Percentiles rank a stretch among this genome's conserved stretches.
Conservation (phyloP, 2,797 vertebrate species). For the Melanotaenia trifasciata region DNA sequence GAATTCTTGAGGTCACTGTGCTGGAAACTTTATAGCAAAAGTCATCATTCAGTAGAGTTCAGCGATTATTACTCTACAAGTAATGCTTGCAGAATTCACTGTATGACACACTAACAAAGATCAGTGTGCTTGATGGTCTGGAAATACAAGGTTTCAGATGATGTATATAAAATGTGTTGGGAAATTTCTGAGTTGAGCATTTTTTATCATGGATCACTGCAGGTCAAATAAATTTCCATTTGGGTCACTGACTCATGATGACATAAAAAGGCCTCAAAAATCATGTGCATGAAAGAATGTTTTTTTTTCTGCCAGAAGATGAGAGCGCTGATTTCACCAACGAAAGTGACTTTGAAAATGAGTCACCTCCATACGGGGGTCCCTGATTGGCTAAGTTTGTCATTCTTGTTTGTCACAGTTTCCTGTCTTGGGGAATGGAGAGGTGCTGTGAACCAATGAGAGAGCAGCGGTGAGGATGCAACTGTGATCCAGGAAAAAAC, state of each 20-base stretch:
- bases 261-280: slow-evolving; percentile 36
- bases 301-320: slow-evolving; percentile 42
- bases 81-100: background rate
- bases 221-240: slow-evolving; percentile 40
- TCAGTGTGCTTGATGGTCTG: slow-evolving; percentile 1
- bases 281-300: slow-evolving; percentile 2
- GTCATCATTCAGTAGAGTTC: background rate
- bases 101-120: background rate
- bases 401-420: slow-evolving; percentile 75
- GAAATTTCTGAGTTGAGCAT: slow-evolving; percentile 7
- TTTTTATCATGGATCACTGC: slow-evolving; percentile 46
- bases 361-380: slow-evolving; percentile 50
- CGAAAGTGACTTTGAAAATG: slow-evolving; percentile 76
- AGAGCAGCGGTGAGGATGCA: slow-evolving; percentile 75
- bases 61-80: background rate
- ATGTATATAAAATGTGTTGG: background rate
- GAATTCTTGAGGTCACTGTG: slow-evolving; percentile 10
- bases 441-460: slow-evolving; percentile 68
- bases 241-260: slow-evolving; percentile 58
- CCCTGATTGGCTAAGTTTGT: slow-evolving; percentile 71
- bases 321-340: slow-evolving; percentile 55
- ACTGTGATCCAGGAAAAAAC: slow-evolving; percentile 85
- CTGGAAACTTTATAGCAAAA: slow-evolving; percentile 3
- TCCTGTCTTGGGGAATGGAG: slow-evolving; percentile 78
- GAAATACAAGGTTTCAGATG: slow-evolving; percentile 7